phyloP scores from a whole-genome alignment of 2,888 invertebrate species.

The Pegoplata infirma region DNA sequence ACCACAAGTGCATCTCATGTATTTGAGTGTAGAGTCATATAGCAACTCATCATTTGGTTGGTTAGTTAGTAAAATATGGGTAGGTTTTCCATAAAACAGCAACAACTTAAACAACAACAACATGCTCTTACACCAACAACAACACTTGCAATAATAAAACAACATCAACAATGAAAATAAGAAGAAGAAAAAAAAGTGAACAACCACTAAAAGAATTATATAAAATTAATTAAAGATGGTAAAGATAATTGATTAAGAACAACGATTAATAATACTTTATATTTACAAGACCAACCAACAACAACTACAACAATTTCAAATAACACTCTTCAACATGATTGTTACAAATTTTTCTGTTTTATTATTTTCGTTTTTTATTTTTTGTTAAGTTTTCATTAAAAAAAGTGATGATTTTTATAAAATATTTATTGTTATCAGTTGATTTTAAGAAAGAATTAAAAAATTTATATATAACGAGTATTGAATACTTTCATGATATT shows the following conservation, averaged over 20 bases:
- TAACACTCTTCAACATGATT: not conserved
- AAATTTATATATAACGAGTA: no score
- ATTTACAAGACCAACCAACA: not conserved
- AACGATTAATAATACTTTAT: constrained; percentile 77
- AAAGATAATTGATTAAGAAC: constrained; percentile 78
- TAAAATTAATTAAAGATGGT: constrained; percentile 79
- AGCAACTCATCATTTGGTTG: constrained; percentile 37
- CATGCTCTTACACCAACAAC: constrained; percentile 15
- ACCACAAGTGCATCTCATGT: constrained; percentile 29
- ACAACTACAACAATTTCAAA: not conserved
- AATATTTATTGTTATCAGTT: constrained; percentile 15
- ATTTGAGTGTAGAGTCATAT: constrained; percentile 1
- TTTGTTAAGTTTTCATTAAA: constrained; percentile 11
- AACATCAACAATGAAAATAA: constrained; percentile 24
- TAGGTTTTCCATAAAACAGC: constrained; percentile 19
- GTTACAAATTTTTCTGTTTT: not conserved
- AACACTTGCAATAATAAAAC: not conserved
- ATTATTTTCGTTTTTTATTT: constrained; percentile 3
- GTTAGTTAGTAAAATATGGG: constrained; percentile 38
- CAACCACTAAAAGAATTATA: constrained; percentile 61
- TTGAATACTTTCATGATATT: no score
- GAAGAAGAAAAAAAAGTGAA: no score
- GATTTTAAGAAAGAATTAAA: no score
- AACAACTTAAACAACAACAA: no score
- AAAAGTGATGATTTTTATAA: constrained; percentile 42